A percentile compares a stretch with the other conserved stretches of the same genome.
These are phyloP conservation scores for Mallotus villosus DNA, from an alignment of 2,797 vertebrate genomes.

Conservation along the genomic window DNA sequence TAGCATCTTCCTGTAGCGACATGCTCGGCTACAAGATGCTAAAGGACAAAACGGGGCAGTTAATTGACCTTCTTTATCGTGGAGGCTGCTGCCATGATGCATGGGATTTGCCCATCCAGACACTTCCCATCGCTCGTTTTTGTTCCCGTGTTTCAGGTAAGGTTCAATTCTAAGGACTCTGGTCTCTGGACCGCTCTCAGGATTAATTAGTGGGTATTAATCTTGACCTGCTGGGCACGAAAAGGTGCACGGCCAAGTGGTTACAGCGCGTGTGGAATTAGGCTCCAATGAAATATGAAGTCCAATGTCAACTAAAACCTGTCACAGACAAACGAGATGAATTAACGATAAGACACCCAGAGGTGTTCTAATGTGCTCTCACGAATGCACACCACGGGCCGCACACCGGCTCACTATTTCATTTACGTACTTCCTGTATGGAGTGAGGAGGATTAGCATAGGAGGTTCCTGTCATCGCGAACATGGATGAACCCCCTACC, in stretches of 20 bases:
- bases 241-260: constrained; percentile 55
- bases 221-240: constrained; percentile 58
- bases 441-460: constrained; percentile 41
- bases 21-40: constrained; percentile 1
- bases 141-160: constrained; percentile 41
- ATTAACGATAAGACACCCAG: constrained; percentile 71
- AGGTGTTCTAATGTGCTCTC: constrained; percentile 66
- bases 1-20: constrained; percentile 35
- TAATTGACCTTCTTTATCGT: constrained; percentile 26
- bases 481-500: background rate
- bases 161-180: constrained; percentile 42
- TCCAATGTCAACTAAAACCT: constrained; percentile 74
- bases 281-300: constrained; percentile 73
- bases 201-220: constrained; percentile 69
- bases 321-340: constrained; percentile 72
- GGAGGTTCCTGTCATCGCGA: constrained; percentile 26
- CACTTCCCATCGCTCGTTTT: constrained; percentile 50
- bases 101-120: constrained; percentile 52
- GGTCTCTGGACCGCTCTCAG: constrained; percentile 44
- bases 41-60: constrained; percentile 38
- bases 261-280: constrained; percentile 62
- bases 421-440: constrained; percentile 48
- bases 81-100: constrained; percentile 27
- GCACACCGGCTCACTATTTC: constrained; percentile 50
- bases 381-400: constrained; percentile 56